Base-by-base conservation (phyloP, 2,797 vertebrate genomes). In the Scolopax bukidnonensis region DNA sequence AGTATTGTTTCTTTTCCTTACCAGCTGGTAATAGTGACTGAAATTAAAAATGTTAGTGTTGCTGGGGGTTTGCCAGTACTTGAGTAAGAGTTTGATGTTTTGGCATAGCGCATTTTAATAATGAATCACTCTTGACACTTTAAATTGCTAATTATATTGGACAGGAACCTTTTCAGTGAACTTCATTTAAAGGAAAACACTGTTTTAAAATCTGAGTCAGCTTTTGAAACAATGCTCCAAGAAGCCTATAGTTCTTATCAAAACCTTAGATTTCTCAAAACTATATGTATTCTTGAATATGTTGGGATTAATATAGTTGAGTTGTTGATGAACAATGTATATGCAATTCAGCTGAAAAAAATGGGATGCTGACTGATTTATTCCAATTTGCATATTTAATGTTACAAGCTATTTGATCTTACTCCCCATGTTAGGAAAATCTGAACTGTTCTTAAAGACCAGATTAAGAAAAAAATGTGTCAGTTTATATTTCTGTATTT, bases 61-160 rank as follows among this genome's bases (percentile, higher is more conserved):
- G 47, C 69, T 89, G 56, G 69, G 65, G n/a, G 15, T 60, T 89
- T 87, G 84, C 84, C 79, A 92, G 73, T 69, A 43, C 67, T 86
- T 88, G 30, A 92, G 60, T 83, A 83, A 74, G 75, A 81, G 41
- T 94, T 96, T 81, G 48, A 48, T 89, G 59, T 84, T 91, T 95
- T 93, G 89, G 82, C 89, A 50, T 87, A 89, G 50, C 17, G 53
- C 6, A 11, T 57, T 90, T 96, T 67, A 90, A 82, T 96, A 94
- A 96, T 95, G 93, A 93, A 95, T 97, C 92, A 94, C 51, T 95
- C 86, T 69, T 89, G 89, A 91, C 76, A 75, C 83, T 70, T 89
- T 40, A 95, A 86, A 89, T 91, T 89, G 68, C 81, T 92, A 94
- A 90, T 93, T 77, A 89, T 96, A 79, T 63, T 79, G 81, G 73